phyloP scores from a whole-genome alignment of 2,113 vertebrate genomes.

The Carettochelys insculpta region DNA sequence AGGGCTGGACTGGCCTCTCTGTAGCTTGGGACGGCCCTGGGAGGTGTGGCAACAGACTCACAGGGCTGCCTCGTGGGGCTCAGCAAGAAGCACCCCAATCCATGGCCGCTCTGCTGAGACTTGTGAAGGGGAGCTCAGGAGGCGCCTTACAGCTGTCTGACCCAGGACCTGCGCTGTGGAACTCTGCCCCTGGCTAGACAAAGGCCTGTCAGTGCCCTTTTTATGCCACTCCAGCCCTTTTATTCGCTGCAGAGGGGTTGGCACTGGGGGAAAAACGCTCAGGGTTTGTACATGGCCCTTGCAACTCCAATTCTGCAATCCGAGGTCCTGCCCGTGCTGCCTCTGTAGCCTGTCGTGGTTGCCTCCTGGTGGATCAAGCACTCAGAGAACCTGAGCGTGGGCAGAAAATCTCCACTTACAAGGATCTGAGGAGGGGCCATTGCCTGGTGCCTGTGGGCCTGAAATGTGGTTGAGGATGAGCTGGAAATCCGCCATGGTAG shows the following conservation, averaged over 20 bases:
- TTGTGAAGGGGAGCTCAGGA: rapidly evolving
- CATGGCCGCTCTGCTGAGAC: background rate
- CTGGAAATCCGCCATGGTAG: background rate
- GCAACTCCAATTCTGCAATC: background rate
- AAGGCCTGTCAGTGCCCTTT: background rate
- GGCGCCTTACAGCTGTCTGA: background rate
- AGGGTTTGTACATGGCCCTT: too few relatives aligned
- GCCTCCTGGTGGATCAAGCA: background rate
- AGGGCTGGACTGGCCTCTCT: background rate
- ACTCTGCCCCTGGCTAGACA: background rate
- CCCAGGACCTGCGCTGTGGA: background rate
- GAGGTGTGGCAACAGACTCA: background rate
- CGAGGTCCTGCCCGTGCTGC: background rate
- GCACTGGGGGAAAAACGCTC: background rate
- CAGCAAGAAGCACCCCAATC: background rate
- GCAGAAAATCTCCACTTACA: background rate
- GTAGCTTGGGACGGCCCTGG: background rate
- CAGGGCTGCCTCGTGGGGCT: background rate
- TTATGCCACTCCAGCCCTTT: background rate
- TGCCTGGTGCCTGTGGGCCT: background rate
- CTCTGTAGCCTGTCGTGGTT: background rate
- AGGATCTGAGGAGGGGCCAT: background rate
- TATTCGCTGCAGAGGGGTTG: background rate
- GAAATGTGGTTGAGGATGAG: background rate
- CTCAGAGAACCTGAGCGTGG: background rate